Base-by-base conservation (phyloP, 1,140 invertebrate genomes). In the Hormaphis cornu region DNA sequence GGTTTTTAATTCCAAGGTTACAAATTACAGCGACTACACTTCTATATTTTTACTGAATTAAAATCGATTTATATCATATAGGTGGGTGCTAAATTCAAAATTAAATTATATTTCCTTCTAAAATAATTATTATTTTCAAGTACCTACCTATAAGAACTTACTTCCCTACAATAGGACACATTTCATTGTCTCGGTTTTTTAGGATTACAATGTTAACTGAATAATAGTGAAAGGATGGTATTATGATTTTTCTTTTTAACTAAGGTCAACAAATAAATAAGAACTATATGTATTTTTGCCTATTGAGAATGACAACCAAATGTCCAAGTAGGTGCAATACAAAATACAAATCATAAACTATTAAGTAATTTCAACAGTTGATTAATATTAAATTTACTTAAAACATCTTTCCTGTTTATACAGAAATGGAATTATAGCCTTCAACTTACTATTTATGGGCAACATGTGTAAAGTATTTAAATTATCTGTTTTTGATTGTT, bases 401-500 rank as follows among this genome's bases (percentile, higher is more conserved):
- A 48, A 66, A 66, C 20, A 66, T 66, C 28, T 48, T 66, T 66
- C 61, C 61, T 66, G n/a, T 20, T 30, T 2, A 20, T 30, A 33
- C 28, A 30, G 20, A 66, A 33, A 35, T 35, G 61, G 44, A 50
- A 63, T 22, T 22, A 50, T 66, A 66, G 42, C 61, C 61, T 66
- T 66, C 61, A 66, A 66, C 61, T 66, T 66, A 44, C 61, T 66
- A 66, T 44, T 66, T 66, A 66, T 66, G 61, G 61, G 42, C 61
- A 66, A 66, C 61, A 35, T 50, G 26, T 66, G 26, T 50, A 48
- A 66, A 8, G 61, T 46, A 66, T 66, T 66, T 66, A 50, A 66
- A 66, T 66, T 30, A 66, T 20, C n/a, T 40, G 61, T 50, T 66
- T 61, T 50, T 44, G 50, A 66, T 66, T 66, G 44, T 66, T 66